Conservation (phyloP, 1,140 invertebrate genomes). For the Caerostris extrusa region DNA sequence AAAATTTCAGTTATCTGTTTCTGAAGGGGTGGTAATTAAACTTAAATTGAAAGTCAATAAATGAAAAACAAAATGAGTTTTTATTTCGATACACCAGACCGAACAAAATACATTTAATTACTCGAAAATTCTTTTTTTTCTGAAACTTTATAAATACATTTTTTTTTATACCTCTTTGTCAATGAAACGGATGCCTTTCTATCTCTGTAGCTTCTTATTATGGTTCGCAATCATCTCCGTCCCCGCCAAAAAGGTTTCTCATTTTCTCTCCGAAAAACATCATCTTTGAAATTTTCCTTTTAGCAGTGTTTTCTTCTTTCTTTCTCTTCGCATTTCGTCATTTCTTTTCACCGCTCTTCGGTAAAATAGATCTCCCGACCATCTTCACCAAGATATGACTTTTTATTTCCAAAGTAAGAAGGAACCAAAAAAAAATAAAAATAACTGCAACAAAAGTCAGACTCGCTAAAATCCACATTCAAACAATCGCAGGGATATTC, state of each 20-base stretch:
- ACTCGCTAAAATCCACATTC: constrained; percentile 21
- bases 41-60: no score
- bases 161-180: background rate
- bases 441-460: constrained; percentile 4
- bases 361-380: constrained; percentile 29
- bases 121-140: background rate
- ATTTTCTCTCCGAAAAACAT: constrained; percentile 58
- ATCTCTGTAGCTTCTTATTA: constrained; percentile 36
- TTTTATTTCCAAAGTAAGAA: constrained; percentile 34
- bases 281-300: constrained; percentile 44
- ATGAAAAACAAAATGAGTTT: no score
- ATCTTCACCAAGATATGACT: constrained; percentile 25
- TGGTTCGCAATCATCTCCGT: constrained; percentile 34
- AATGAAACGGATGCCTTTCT: background rate
- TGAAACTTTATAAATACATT: background rate
- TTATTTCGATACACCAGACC: background rate
- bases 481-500: constrained; percentile 34
- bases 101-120: background rate
- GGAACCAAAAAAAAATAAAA: background rate
- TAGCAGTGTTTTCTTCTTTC: background rate
- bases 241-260: constrained; percentile 57
- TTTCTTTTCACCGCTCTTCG: constrained; percentile 17
- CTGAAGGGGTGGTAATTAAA: no score
- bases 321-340: background rate
- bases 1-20: no score